Evolutionary conservation across 2,888 invertebrate species (phyloP).

Genomic region (Plebejus melissa): DNA sequence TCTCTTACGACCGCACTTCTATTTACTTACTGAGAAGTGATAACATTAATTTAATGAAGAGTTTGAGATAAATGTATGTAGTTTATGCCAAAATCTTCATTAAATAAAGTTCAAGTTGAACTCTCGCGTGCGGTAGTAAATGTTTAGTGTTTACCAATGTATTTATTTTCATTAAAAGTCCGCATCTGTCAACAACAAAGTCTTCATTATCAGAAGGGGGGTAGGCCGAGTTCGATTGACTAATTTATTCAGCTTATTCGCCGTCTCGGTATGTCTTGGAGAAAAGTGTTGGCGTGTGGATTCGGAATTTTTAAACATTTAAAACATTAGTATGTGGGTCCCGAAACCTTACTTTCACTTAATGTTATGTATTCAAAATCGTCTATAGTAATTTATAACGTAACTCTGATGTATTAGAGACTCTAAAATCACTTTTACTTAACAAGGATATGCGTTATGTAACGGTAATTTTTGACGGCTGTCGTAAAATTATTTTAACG

Average conservation of each 20-base stretch:
- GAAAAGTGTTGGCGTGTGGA: constrained; percentile 69
- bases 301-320: constrained; percentile 72
- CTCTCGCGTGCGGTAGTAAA: too few species aligned
- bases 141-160: too few species aligned
- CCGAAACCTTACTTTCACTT: constrained; percentile 72
- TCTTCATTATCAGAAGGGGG: constrained; percentile 59
- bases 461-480: not conserved
- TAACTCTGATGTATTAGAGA: constrained; percentile 61
- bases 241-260: constrained; percentile 74
- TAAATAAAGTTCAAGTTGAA: too few species aligned
- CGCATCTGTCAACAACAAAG: constrained; percentile 35
- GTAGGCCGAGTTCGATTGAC: constrained; percentile 61
- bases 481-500: not conserved
- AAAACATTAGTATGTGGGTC: constrained; percentile 71
- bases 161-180: not conserved
- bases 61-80: too few species aligned
- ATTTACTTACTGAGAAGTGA: too few species aligned
- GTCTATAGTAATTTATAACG: constrained; percentile 65
- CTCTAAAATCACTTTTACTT: constrained; percentile 40
- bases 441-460: constrained; percentile 23
- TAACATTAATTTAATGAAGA: too few species aligned
- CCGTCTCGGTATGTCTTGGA: constrained; percentile 59
- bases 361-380: constrained; percentile 74
- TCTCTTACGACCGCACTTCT: too few species aligned
- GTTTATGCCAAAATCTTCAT: too few species aligned